Conservation (phyloP, 2,797 vertebrate genomes). For the Amblyopsis hoosieri region DNA sequence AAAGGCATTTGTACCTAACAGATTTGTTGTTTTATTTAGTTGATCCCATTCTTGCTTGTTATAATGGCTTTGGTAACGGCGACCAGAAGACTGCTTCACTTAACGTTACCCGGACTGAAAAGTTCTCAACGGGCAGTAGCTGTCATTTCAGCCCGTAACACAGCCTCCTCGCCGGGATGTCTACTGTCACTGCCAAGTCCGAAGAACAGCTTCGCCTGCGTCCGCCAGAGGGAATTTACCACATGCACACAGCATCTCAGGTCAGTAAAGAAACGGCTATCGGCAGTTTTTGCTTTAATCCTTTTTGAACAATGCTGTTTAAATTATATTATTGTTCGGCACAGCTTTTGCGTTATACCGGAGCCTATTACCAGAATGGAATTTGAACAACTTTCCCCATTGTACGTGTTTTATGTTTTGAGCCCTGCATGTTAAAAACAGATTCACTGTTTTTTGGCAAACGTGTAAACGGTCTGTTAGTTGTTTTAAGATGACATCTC, state of each 20-base stretch:
- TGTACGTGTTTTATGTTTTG: too few relatives aligned
- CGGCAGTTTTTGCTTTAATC: not conserved
- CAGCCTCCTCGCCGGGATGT: not conserved
- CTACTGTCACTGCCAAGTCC: not conserved
- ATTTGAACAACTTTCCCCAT: too few relatives aligned
- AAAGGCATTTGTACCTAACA: not conserved
- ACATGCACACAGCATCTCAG: constrained; percentile 35
- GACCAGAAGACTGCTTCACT: constrained; percentile 37
- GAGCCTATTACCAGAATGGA: too few relatives aligned
- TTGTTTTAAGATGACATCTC: too few relatives aligned
- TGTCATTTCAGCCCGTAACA: not conserved
- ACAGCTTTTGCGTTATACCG: too few relatives aligned
- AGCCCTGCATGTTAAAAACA: too few relatives aligned
- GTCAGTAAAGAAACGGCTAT: constrained; percentile 26
- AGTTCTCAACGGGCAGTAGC: constrained; percentile 29
- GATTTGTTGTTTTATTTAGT: not conserved
- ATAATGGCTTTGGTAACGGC: constrained; percentile 58
- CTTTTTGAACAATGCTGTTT: too few relatives aligned
- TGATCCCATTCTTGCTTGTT: not conserved
- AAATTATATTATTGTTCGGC: too few relatives aligned
- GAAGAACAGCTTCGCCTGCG: not conserved
- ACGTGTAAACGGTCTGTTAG: too few relatives aligned
- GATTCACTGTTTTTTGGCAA: too few relatives aligned
- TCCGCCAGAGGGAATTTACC: constrained; percentile 41
- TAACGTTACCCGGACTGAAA: constrained; percentile 15